Conservation (phyloP, 2,113 vertebrate genomes). For the Oncorhynchus mykiss region DNA sequence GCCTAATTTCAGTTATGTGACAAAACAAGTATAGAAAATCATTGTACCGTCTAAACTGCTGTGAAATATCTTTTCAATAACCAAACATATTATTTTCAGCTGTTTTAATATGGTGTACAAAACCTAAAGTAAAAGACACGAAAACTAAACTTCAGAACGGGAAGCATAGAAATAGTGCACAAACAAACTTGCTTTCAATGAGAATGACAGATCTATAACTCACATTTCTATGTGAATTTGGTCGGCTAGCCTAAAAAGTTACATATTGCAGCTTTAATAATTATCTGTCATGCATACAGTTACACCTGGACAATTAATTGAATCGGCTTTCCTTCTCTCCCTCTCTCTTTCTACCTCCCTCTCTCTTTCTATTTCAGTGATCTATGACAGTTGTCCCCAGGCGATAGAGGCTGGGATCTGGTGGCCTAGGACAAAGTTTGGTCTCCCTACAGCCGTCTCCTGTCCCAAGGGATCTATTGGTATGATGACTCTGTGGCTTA, state of each 20-base stretch:
- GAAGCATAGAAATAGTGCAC: too few relatives aligned
- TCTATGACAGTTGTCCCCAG: slow-evolving; percentile 95
- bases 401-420: slow-evolving; percentile 89
- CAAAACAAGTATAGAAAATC: too few relatives aligned
- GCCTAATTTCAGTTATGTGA: too few relatives aligned
- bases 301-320: background rate
- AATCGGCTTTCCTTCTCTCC: background rate
- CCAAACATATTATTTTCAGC: too few relatives aligned
- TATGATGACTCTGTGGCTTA: slow-evolving; percentile 57
- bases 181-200: too few relatives aligned
- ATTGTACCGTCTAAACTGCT: too few relatives aligned
- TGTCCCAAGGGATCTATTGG: slow-evolving; percentile 90
- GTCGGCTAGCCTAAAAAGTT: background rate
- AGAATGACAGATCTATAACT: too few relatives aligned
- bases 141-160: too few relatives aligned
- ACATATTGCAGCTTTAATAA: background rate
- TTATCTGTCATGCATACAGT: background rate
- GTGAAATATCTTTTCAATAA: too few relatives aligned
- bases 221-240: background rate
- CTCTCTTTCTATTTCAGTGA: slow-evolving; percentile 72
- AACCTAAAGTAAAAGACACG: too few relatives aligned
- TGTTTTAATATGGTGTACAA: too few relatives aligned
- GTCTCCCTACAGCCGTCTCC: slow-evolving; percentile 87
- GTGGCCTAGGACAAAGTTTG: slow-evolving; percentile 96
- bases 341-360: slow-evolving; percentile 17